Base-by-base conservation (phyloP, 2,888 invertebrate species). In the Argyresthia goedartella region DNA sequence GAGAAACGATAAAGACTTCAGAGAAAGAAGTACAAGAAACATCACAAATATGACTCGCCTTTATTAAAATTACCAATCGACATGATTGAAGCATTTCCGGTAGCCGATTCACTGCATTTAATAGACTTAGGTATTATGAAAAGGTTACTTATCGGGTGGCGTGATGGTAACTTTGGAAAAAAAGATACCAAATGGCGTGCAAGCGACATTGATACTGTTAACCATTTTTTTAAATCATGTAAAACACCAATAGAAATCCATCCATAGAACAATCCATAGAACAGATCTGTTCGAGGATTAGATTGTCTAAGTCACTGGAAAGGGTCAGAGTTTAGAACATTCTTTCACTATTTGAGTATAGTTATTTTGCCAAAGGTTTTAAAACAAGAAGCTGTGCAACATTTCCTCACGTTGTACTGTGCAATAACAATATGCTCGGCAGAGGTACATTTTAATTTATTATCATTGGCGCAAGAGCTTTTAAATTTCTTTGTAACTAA, bases 111-210 rank as follows among this genome's bases (percentile, higher is more conserved):
- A 0, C 44, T 63, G 1, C 60, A 65, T 49, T 49, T 63, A 13
- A 57, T 65, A 7, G 62, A 63, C 39, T 45, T 63, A 0, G 62
- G 63, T 0, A 4, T 64, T 1, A 61, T 62, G 61, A 64, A 62
- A 25, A 35, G 60, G 8, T 46, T 60, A 14, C 7, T 60, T 3
- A 44, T 53, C 0, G 59, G 60, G 3, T 62, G 60, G 60, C 35
- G 58, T 4, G 58, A 60, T 52, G 62, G 57, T 0, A 59, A 60
- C 36, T 60, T 60, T 50, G 55, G 53, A 8, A 56, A 46, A n/a
- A 7, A 48, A 54, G 25, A 3, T 52, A 10, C 57, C 59, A 60
- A 62, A 46, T 60, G 59, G 60, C 14, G 55, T 10, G 42, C 54
- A 14, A 25, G 8, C 1, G 55, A 57, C 46, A 59, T 55, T 9